phyloP scores from a whole-genome alignment of 1,140 invertebrate species.

The Stegodyphus dumicola region DNA sequence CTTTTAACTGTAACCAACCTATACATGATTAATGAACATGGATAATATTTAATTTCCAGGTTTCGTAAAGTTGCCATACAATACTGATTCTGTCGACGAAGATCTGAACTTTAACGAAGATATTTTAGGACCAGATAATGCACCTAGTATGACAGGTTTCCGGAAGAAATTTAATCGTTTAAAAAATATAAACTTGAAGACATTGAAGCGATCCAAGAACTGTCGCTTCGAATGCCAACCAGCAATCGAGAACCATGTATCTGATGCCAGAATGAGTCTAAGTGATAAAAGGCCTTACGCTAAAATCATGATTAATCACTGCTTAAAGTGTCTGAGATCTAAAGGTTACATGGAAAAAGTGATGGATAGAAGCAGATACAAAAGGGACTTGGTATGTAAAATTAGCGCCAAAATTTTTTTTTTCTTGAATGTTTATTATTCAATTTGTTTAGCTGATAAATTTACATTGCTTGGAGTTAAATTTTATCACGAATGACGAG shows the following conservation, averaged over 20 bases:
- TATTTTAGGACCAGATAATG: background rate
- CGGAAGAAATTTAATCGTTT: background rate
- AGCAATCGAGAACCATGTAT: slow-evolving; percentile 1
- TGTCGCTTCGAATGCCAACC: slow-evolving; percentile 33
- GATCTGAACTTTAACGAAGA: background rate
- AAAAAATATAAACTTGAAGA: background rate
- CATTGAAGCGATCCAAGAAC: background rate
- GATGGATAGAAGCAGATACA: background rate
- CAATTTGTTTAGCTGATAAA: background rate
- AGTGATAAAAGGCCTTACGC: background rate
- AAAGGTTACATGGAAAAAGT: slow-evolving; percentile 28
- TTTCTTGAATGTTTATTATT: background rate
- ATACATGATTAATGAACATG: too few species aligned
- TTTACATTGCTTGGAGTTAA: background rate
- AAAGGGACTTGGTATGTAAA: background rate
- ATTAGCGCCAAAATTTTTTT: background rate
- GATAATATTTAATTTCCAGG: background rate
- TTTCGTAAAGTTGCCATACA: background rate
- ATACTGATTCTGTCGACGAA: background rate
- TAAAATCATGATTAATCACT: slow-evolving; percentile 19
- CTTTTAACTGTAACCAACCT: too few species aligned
- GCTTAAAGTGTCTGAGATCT: slow-evolving; percentile 16
- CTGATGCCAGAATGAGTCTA: background rate
- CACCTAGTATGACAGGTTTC: background rate
- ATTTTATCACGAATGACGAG: background rate